A percentile compares a stretch with the other conserved stretches of the same genome.
Evolutionary conservation across 1,140 invertebrate species (phyloP).

Genomic region (Penaeus indicus): DNA sequence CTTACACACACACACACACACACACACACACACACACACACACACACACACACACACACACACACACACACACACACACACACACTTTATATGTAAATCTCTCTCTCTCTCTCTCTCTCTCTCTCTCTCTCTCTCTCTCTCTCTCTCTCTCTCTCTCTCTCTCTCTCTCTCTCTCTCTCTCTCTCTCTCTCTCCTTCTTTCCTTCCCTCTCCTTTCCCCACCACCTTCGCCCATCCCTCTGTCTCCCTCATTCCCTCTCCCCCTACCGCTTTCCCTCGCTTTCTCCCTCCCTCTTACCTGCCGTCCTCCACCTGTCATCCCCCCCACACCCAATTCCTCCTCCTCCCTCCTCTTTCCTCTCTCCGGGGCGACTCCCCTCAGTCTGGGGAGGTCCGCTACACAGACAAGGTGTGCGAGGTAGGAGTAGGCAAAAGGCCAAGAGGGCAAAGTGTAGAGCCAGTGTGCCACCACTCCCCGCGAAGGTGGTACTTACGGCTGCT

Average conservation of each 20-base stretch:
- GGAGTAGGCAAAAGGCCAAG: constrained; percentile 2
- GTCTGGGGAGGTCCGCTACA: constrained; percentile 43
- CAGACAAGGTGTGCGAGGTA: constrained; percentile 46
- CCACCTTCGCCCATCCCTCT: neutral
- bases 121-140: neutral
- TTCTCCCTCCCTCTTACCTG: neutral
- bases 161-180: neutral
- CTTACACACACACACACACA: too few relatives aligned
- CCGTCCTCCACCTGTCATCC: neutral
- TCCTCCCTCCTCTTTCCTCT: neutral
- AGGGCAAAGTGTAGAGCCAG: constrained; percentile 12
- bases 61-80: too few relatives aligned
- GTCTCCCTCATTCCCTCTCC: neutral
- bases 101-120: neutral
- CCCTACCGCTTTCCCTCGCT: neutral
- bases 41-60: too few relatives aligned
- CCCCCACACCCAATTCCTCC: neutral
- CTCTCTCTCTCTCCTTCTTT: neutral
- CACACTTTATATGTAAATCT: too few relatives aligned
- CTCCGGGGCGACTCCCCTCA: constrained; percentile 23
- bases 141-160: neutral
- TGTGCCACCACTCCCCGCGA: too few relatives aligned
- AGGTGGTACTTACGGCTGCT: too few relatives aligned
- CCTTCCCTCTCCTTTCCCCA: neutral
- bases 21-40: too few relatives aligned